phyloP scores from a whole-genome alignment of 2,888 invertebrate genomes.

The Tiliacea citrago region DNA sequence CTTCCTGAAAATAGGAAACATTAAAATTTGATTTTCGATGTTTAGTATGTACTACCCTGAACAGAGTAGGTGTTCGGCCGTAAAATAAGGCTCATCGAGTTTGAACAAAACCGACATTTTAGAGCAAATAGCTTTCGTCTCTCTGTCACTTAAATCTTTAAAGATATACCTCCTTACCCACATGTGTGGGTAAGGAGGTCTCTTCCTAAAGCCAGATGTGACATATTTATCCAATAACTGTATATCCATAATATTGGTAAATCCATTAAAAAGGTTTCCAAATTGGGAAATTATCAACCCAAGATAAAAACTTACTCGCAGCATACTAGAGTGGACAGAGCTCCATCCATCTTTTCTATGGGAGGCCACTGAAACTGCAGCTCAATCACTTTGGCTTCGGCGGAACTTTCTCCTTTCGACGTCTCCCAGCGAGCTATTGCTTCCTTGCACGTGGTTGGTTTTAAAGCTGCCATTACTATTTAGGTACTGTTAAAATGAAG shows the following conservation, averaged over 20 bases:
- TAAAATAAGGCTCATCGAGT: neutral
- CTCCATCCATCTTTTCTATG: slow-evolving; percentile 98
- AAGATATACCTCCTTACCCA: neutral
- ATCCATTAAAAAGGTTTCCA: neutral
- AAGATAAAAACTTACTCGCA: slow-evolving; percentile 90
- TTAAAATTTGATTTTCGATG: neutral
- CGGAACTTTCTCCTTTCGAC: slow-evolving; percentile 91
- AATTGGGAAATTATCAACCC: neutral
- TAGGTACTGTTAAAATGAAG: slow-evolving; percentile 9
- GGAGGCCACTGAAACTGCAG: slow-evolving; percentile 97
- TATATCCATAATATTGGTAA: neutral
- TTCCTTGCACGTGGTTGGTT: slow-evolving; percentile 84
- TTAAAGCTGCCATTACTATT: slow-evolving; percentile 52
- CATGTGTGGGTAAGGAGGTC: too few species aligned
- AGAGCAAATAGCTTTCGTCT: slow-evolving; percentile 6
- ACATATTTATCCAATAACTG: neutral
- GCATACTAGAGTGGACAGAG: slow-evolving; percentile 93
- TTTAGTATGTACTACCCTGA: neutral
- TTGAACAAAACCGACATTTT: neutral
- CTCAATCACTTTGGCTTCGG: slow-evolving; percentile 94
- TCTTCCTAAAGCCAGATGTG: neutral
- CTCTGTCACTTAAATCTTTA: neutral
- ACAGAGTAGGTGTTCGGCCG: too few species aligned
- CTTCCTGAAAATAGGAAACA: slow-evolving; percentile 90
- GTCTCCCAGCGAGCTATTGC: slow-evolving; percentile 97